Base-by-base conservation (phyloP, 2,888 invertebrate species). In the Mythimna vitellina region DNA sequence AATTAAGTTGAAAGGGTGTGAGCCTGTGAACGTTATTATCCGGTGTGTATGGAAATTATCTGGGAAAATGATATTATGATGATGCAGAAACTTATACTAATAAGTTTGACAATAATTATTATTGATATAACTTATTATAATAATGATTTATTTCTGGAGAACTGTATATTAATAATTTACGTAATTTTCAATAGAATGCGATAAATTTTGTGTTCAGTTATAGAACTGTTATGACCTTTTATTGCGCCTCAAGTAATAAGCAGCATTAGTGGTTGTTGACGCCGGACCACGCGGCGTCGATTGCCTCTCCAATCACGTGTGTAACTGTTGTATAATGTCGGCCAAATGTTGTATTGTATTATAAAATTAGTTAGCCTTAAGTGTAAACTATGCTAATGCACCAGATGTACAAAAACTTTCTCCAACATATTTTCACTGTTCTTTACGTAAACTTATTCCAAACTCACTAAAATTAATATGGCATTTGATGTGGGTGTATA, bases 351-450 rank as follows among this genome's bases (percentile, higher is more conserved):
- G 88, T 87, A 85, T 85, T 87, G 82, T 86, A 79, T 88, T 91
- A 90, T 91, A 77, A 85, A 76, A 86, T 86, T 90, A 91, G 88
- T 85, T 88, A 91, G 87, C 86, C 70, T 76, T 86, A 89, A 86
- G 92, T 92, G 94, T 90, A 88, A 93, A 94, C 83, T 89, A 91
- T 88, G 91, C 92, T 94, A 94, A 94, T 88, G 86, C 89, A 88
- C 86, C 85, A 87, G 81, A 88, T 90, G 90, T 75, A 81, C 83
- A 57, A 38, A 12, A 53, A 92, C 93, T 93, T 94, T 94, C 94
- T 87, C 92, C 91, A 73, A 83, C 73, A 80, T 82, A 88, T 90
- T 91, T 90, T 89, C 90, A 87, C 89, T 81, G 77, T 80, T 76
- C 81, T 80, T 73, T 65, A 80, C 87, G 87, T 87, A 85, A 84